Conservation (phyloP, 53 echinoderm and acorn worm genomes). For the Holothuria leucospilota region DNA sequence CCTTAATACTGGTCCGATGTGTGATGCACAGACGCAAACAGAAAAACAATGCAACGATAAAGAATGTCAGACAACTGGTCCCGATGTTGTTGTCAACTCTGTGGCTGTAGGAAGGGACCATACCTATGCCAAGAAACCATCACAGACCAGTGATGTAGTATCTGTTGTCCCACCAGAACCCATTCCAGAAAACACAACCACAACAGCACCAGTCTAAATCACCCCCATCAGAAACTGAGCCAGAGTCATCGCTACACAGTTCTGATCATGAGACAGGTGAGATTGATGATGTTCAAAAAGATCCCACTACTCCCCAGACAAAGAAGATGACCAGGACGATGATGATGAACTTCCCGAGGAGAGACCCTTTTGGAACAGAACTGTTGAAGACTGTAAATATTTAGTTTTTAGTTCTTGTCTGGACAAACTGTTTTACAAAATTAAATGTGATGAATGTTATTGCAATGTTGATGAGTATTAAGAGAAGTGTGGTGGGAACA, state of each 20-base stretch:
- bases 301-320: constrained; percentile 11
- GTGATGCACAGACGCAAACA: constrained; percentile 9
- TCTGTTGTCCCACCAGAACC: not conserved
- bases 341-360: constrained; percentile 15
- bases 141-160: not conserved
- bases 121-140: not conserved
- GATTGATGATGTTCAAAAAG: not conserved
- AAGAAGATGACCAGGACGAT: constrained; percentile 2
- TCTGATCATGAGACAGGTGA: not conserved
- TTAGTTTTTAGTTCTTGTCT: constrained; percentile 15
- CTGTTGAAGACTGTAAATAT: constrained; percentile 11
- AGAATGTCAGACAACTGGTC: not conserved
- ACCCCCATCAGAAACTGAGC: too few relatives aligned
- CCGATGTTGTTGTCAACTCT: not conserved
- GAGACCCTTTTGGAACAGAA: not conserved
- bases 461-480: constrained; percentile 8
- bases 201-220: too few relatives aligned
- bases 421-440: constrained; percentile 2
- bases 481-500: not conserved
- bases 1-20: not conserved
- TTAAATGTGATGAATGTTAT: constrained; percentile 1
- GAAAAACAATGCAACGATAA: not conserved
- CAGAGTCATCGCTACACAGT: too few relatives aligned
- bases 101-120: not conserved
- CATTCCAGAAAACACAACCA: not conserved